phyloP scores from a whole-genome alignment of 1,140 invertebrate species.

The Tetramorium alpestre region DNA sequence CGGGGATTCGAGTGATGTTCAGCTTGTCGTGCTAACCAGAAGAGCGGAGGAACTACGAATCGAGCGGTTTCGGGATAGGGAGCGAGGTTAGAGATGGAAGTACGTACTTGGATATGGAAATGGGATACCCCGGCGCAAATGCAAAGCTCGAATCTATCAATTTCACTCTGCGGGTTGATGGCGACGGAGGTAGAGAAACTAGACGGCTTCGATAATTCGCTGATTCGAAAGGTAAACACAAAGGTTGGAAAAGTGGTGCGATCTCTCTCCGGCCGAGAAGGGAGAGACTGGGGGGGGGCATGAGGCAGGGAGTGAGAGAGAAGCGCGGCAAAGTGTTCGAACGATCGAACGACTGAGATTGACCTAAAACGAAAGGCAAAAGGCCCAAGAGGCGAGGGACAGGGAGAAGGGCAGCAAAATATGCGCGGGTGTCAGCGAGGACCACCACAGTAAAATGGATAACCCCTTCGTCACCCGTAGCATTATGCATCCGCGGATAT shows the following conservation, averaged over 20 bases:
- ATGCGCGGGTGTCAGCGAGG: background rate
- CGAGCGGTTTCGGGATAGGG: slow-evolving; percentile 63
- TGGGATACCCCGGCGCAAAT: slow-evolving; percentile 74
- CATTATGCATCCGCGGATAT: slow-evolving; percentile 21
- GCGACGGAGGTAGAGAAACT: slow-evolving; percentile 55
- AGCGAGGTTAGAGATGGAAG: slow-evolving; percentile 71
- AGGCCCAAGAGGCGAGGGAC: background rate
- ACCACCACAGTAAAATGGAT: slow-evolving; percentile 31
- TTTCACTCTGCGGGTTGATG: slow-evolving; percentile 77
- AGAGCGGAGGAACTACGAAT: slow-evolving; percentile 70
- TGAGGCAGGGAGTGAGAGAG: background rate
- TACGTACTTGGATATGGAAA: slow-evolving; percentile 81
- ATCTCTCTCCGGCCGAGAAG: slow-evolving; percentile 1
- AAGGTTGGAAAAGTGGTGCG: slow-evolving; percentile 72
- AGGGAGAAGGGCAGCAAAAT: background rate
- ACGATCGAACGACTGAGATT: background rate
- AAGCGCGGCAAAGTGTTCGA: background rate
- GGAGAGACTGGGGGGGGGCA: background rate
- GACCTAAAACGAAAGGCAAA: background rate
- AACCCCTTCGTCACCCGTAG: slow-evolving; percentile 27
- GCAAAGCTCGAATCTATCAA: slow-evolving; percentile 83
- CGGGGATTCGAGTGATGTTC: slow-evolving; percentile 75
- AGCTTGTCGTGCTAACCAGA: slow-evolving; percentile 77
- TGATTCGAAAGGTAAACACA: slow-evolving; percentile 82
- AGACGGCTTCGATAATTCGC: slow-evolving; percentile 78